Evolutionary conservation across 2,113 vertebrate species (phyloP).

Genomic region (Plotosus lineatus): DNA sequence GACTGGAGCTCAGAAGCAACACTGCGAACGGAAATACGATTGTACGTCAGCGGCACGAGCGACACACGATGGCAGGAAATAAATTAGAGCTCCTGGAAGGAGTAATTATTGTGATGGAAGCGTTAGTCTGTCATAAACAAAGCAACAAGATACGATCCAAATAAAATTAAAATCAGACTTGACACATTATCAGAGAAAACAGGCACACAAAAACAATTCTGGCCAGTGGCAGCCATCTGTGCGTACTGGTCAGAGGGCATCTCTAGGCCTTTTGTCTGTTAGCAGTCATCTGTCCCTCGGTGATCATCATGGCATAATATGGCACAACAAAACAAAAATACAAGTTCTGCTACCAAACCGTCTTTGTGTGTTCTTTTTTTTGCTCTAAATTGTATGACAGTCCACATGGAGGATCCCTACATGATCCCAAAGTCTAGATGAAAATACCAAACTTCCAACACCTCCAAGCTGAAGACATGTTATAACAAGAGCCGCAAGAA

Average conservation of each 20-base stretch:
- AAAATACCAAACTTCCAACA: conserved; percentile 6
- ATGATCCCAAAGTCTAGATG: conserved; percentile 7
- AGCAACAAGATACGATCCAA: conserved; percentile 49
- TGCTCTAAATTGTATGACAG: conserved; percentile 49
- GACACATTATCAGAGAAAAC: conserved; percentile 53
- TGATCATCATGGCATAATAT: conserved; percentile 51
- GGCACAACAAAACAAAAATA: conserved; percentile 45
- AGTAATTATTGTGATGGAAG: conserved; percentile 49
- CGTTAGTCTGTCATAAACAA: conserved; percentile 61
- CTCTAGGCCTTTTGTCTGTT: conserved; percentile 19
- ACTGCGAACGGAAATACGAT: conserved; percentile 47
- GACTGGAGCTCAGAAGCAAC: conserved; percentile 47
- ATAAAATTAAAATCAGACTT: conserved; percentile 48
- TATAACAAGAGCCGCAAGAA: background rate
- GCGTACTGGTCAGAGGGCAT: conserved; percentile 49
- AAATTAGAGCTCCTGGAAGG: conserved; percentile 49
- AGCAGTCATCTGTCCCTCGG: conserved; percentile 5
- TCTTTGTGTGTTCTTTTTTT: conserved; percentile 19
- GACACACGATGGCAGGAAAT: conserved; percentile 42
- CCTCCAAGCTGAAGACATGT: background rate
- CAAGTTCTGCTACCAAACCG: conserved; percentile 31
- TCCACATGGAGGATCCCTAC: conserved; percentile 43
- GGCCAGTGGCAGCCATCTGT: conserved; percentile 33
- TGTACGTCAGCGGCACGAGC: conserved; percentile 53
- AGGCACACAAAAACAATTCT: conserved; percentile 39